phyloP scores from a whole-genome alignment of 2,888 invertebrate species.

The Cephus spinipes region DNA sequence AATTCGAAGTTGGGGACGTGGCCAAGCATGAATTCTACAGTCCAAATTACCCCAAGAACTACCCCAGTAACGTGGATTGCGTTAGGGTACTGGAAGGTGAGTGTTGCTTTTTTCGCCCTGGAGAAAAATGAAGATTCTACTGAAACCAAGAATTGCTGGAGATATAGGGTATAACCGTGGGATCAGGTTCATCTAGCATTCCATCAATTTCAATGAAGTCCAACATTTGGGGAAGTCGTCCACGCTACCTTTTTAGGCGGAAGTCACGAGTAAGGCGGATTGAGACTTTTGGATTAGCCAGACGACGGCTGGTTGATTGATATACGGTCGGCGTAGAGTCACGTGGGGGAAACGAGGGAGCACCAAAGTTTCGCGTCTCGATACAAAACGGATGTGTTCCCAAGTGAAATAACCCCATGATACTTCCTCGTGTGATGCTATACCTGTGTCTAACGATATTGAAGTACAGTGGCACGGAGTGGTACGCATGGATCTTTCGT shows the following conservation, averaged over 20 bases:
- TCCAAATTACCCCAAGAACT: constrained; percentile 76
- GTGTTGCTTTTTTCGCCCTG: constrained; percentile 37
- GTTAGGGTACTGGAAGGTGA: constrained; percentile 76
- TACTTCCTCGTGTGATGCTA: neutral
- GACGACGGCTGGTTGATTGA: constrained; percentile 16
- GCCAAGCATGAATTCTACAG: constrained; percentile 76
- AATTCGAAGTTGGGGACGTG: constrained; percentile 71
- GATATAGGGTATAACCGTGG: neutral
- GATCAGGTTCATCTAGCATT: neutral
- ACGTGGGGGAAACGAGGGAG: constrained; percentile 11
- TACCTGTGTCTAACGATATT: neutral
- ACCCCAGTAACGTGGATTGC: constrained; percentile 78
- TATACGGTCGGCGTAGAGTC: constrained; percentile 6
- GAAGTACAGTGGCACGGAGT: neutral
- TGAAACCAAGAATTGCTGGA: neutral
- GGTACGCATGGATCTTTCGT: neutral
- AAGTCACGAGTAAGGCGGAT: neutral
- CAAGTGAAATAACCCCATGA: neutral
- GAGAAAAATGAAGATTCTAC: neutral
- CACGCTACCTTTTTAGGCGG: neutral
- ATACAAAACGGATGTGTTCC: constrained; percentile 3
- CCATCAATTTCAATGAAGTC: neutral
- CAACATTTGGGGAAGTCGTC: neutral
- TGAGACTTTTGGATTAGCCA: neutral
- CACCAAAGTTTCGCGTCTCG: constrained; percentile 15